Evolutionary conservation across 2,797 vertebrate genomes (phyloP), one percentile per base, ranked within the genome.

Genomic region (Gambelia wislizenii): DNA sequence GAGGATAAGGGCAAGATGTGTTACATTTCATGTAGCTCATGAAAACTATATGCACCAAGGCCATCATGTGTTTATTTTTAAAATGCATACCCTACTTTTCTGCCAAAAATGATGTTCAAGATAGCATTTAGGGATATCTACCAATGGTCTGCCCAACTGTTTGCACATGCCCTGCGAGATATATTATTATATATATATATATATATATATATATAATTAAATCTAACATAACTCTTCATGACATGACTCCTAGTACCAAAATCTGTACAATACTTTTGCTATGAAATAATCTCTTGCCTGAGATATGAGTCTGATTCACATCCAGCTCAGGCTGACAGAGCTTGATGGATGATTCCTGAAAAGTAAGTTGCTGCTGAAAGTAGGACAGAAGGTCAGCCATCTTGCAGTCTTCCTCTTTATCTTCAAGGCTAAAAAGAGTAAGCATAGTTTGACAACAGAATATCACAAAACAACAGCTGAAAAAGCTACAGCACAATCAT

Each of bases 341-440:
- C 97, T 99, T 99, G 95, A 97, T 97, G 91, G 96, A 96, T 74
- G 97, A 96, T 91, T 98, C 97, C 96, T 98, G 98, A 94, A 99
- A 96, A 20, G 96, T 97, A 93, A 99, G 97, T 93, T 99, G 98
- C 91, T 99, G 98, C 91, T 99, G 98, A 94, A 99, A 99, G 96
- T 98, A 99, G 0, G 97, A 94, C 86, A 99, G 95, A 6, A 99
- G 98, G 95, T 99, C 99, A 82, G 98, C 98, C 84, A 98, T 98
- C 94, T 99, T 98, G 84, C 97, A 95, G 61, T 98, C 97, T 6
- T 95, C 97, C 82, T 98, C 97, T 25, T 87, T 97, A 92, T 98
- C 98, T 91, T 98, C 97, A 86, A 97, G 96, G 92, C 98, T 99
- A 93, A 33, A 84, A n/a, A 84, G 84, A 89, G 7, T 91, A 85